Base-by-base conservation (phyloP, 2,888 invertebrate species). In the Clanis bilineata region DNA sequence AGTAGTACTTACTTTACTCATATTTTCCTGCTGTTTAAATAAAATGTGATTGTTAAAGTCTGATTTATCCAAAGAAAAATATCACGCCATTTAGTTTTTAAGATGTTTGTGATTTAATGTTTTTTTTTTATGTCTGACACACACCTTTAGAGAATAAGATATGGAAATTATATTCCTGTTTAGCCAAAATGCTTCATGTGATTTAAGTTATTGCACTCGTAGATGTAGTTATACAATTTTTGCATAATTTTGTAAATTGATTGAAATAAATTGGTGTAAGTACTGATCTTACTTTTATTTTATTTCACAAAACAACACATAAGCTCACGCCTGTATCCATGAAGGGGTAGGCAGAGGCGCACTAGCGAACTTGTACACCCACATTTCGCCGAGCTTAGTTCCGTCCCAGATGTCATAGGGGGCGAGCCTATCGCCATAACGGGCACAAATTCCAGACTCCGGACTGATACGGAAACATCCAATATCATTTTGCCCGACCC, bases 201-300 rank as follows among this genome's bases (percentile, higher is more conserved):
- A 74, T 69, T 77, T 74, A 69, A 70, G 66, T 77, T 71, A 72
- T 68, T 74, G 77, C 83, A 82, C 78, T 72, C 64, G 70, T 76
- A 71, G 64, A 68, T 73, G 76, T 69, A 59, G 62, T 63, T 62
- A 65, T 70, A 70, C 66, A 75, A 74, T 65, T 51, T 74, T 79
- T 74, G 77, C 76, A 79, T 82, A 76, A 79, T 85, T 86, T 87
- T 86, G 82, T 86, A 87, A 83, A 82, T 83, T 82, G 70, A 76
- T 82, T 74, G 68, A 76, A 82, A 77, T 80, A 85, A 86, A 85
- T 85, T 85, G 80, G 76, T 80, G 75, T 85, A 81, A 84, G 80
- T n/a, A 80, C 78, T 81, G 77, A 80, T 1, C 1, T 44, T 44
- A 47, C 59, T 45, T 58, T 61, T 66, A 64, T 57, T 54, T 25